A percentile compares a stretch with the other conserved stretches of the same genome.
phyloP scores from a whole-genome alignment of 2,113 vertebrate species.

The Porphyrio hochstetteri region DNA sequence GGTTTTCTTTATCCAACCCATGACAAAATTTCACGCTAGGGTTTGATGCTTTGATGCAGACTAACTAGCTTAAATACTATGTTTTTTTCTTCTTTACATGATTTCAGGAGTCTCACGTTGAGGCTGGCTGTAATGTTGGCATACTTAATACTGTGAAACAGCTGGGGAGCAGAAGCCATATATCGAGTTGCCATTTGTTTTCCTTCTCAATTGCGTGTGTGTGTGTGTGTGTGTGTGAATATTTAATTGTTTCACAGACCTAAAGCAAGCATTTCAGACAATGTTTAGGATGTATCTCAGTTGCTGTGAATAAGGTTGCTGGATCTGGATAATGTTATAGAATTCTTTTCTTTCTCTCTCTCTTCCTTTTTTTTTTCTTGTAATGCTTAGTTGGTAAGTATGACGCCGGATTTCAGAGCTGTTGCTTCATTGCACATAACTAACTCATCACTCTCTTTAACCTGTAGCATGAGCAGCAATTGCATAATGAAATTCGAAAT shows the following conservation, averaged over 20 bases:
- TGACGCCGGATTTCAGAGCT: slow-evolving; percentile 62
- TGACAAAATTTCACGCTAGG: not conserved
- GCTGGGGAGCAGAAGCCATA: slow-evolving; percentile 46
- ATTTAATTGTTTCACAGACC: slow-evolving; percentile 27
- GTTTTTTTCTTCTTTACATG: not conserved
- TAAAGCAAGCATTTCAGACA: slow-evolving; percentile 13
- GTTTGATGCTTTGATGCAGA: not conserved
- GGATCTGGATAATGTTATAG: slow-evolving; percentile 74
- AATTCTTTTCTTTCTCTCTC: slow-evolving; percentile 70
- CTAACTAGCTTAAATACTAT: not conserved
- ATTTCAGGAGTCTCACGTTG: not conserved
- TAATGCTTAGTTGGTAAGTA: slow-evolving; percentile 79
- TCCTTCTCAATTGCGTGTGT: not conserved
- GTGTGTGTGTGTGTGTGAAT: slow-evolving; percentile 25
- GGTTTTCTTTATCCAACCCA: not conserved
- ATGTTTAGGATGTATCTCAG: slow-evolving; percentile 47
- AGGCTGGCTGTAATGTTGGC: not conserved
- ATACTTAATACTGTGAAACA: not conserved
- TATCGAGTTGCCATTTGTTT: slow-evolving; percentile 5
- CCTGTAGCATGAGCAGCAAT: slow-evolving; percentile 76
- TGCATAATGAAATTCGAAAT: slow-evolving; percentile 70
- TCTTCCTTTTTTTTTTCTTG: slow-evolving; percentile 62
- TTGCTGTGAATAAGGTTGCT: slow-evolving; percentile 56
- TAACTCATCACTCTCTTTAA: slow-evolving; percentile 73
- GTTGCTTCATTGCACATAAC: slow-evolving; percentile 67